Conservation (phyloP, 2,888 invertebrate genomes). For the Abrostola triplasia region DNA sequence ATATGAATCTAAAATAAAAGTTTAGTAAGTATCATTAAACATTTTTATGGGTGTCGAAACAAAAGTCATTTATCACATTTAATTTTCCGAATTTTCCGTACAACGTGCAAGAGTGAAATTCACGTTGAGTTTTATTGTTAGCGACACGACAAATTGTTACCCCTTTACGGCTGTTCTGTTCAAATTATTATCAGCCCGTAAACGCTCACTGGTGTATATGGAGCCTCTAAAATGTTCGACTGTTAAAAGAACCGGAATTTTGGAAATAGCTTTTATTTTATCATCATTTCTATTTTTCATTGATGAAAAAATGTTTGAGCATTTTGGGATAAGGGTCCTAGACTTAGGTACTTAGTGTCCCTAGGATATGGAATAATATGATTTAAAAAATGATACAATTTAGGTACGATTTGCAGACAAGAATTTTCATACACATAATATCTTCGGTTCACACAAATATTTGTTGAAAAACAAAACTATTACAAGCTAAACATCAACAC, state of each 20-base stretch:
- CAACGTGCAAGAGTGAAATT: constrained; percentile 5
- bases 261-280: no score
- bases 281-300: no score
- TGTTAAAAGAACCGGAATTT: neutral
- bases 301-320: no score
- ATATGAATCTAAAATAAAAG: constrained; percentile 3
- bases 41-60: constrained; percentile 9
- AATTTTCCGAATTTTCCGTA: constrained; percentile 4
- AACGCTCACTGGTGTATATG: neutral
- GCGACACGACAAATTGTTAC: constrained; percentile 1
- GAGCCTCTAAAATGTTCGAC: neutral
- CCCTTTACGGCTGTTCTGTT: constrained; percentile 2
- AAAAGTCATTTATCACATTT: constrained; percentile 15
- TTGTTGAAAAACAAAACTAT: no score
- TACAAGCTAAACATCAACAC: no score
- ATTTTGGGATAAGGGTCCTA: no score
- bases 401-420: no score
- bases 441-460: no score
- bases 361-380: no score
- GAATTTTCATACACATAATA: no score
- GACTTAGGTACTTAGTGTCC: no score
- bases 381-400: no score
- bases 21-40: constrained; percentile 13
- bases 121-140: neutral
- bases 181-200: constrained; percentile 2